These are phyloP conservation scores for Myodes glareolus DNA, from an alignment of 2,113 vertebrate genomes.

Conservation along the genomic window DNA sequence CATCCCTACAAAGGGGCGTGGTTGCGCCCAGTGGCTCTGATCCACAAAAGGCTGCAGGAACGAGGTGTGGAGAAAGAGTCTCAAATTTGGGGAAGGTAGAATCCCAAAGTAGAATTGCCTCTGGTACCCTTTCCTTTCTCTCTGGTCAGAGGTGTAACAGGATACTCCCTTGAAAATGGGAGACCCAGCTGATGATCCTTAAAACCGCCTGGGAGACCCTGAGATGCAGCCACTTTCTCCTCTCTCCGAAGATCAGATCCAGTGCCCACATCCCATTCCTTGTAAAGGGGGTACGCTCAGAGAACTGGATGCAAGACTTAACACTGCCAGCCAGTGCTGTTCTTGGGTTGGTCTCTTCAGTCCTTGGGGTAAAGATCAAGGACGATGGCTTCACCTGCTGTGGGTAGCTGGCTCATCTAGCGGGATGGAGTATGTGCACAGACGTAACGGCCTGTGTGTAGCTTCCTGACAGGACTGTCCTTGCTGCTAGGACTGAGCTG, in stretches of 20 bases:
- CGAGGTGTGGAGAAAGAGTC: no score
- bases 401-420: background rate
- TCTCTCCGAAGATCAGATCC: background rate
- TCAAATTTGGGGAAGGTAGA: background rate
- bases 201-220: background rate
- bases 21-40: background rate
- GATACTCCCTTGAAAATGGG: background rate
- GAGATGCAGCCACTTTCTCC: background rate
- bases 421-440: background rate
- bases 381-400: background rate
- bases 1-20: no score
- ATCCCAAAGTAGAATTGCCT: background rate
- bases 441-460: background rate
- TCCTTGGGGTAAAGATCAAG: background rate
- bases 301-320: background rate
- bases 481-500: background rate
- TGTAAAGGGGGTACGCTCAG: no score
- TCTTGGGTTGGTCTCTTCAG: background rate
- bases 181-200: no score
- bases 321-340: background rate
- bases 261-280: background rate
- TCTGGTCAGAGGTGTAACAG: background rate
- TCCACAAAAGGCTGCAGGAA: background rate
- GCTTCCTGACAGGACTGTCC: background rate
- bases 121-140: rapidly evolving